A percentile compares a stretch with the other conserved stretches of the same genome.
Evolutionary conservation across 2,797 vertebrate species (phyloP).

Genomic region (Mormyrus proboscirostris): DNA sequence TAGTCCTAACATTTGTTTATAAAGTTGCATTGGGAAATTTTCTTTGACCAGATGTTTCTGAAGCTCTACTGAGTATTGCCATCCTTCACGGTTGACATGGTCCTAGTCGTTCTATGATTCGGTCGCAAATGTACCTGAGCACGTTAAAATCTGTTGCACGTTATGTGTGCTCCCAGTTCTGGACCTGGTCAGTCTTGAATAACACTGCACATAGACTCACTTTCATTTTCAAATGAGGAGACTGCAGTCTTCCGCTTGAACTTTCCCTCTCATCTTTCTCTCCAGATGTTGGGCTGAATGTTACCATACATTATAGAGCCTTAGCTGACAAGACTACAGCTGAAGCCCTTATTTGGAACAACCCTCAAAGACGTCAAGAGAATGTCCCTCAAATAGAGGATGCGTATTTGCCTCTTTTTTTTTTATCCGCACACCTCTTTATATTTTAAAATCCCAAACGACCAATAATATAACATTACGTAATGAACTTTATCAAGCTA

Average conservation of each 20-base stretch:
- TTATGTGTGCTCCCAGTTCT: neutral
- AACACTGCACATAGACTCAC: neutral
- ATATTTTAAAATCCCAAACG: neutral
- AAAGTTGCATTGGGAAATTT: neutral
- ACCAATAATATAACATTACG: neutral
- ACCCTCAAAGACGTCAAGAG: neutral
- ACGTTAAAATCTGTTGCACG: neutral
- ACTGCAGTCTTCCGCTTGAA: neutral
- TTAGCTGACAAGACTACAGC: neutral
- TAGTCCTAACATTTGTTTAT: neutral
- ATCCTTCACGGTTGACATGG: neutral
- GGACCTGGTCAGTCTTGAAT: neutral
- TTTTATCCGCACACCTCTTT: neutral
- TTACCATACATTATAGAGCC: slow-evolving; percentile 9
- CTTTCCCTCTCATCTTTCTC: neutral
- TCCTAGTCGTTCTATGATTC: neutral
- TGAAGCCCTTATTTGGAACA: slow-evolving; percentile 5
- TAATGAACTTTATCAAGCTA: neutral
- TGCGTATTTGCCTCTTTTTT: neutral
- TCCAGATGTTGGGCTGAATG: slow-evolving; percentile 7
- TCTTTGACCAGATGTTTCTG: neutral
- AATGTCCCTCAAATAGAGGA: neutral
- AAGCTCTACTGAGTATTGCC: neutral
- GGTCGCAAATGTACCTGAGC: neutral
- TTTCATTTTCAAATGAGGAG: slow-evolving; percentile 10